Base-by-base conservation (phyloP, 2,113 vertebrate species). In the Pimephales promelas region DNA sequence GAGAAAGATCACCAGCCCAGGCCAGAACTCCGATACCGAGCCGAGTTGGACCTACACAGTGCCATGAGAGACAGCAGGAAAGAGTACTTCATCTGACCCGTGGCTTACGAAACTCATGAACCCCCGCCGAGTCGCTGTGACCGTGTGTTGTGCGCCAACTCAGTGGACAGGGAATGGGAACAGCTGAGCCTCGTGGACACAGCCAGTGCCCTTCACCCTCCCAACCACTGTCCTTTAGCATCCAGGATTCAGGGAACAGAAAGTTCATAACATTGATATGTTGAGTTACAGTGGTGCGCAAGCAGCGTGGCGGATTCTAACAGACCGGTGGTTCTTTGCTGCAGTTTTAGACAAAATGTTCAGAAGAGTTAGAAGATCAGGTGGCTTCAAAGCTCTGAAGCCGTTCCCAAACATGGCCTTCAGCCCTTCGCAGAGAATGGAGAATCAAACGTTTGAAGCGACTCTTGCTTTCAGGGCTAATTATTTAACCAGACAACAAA, bases 21-120 rank as follows among this genome's bases (percentile, higher is more conserved):
- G 68, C 87, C 94, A 2, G 96, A 95, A 82, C 92, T 85, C 74
- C 91, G 94, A 83, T 94, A 95, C 85, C 92, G 94, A 87, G 91
- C 92, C 73, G 94, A 96, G 14, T 91, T 95, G 92, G 95, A 95
- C 91, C 93, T 95, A 76, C 95, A 95, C 90, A 95, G 94, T 82
- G 92, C 95, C 92, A 93, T 94, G 88, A 94, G 92, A 85, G 94
- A 96, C 85, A 95, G 93, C 90, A 96, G 95, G 89, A 92, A 93
- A 77, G 96, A 97, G 81, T 96, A 96, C 86, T 97, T 96, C 90
- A 96, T 97, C 90, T 97, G 91, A 96, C 47, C 79, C 31, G 31
- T 47, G 66, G 54, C 45, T 14, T 36, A n/a, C 20, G 16, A 74
- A 45, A 45, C 72, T 45, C 64, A 26, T 31, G 8, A 84, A 40